These are phyloP conservation scores for Popillia japonica DNA, from an alignment of 1,140 invertebrate species.

Conservation along the genomic window DNA sequence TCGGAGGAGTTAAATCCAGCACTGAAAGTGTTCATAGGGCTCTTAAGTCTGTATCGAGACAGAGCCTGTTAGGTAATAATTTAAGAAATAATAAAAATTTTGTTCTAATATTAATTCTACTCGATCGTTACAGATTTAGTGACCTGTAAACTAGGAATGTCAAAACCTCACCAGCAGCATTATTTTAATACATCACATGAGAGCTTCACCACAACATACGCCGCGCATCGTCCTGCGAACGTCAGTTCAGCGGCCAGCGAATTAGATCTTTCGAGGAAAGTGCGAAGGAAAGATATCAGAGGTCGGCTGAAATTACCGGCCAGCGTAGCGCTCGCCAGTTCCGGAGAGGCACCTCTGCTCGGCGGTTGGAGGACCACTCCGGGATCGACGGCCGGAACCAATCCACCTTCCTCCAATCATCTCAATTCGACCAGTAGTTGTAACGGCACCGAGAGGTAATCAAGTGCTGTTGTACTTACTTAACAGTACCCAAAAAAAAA, in stretches of 20 bases:
- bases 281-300: slow-evolving; percentile 70
- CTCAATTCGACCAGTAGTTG: slow-evolving; percentile 68
- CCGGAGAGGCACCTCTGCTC: slow-evolving; percentile 66
- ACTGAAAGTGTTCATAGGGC: slow-evolving; percentile 58
- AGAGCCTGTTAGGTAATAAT: slow-evolving; percentile 57
- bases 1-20: slow-evolving; percentile 56
- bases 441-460: slow-evolving; percentile 73
- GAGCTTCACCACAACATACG: slow-evolving; percentile 76
- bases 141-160: slow-evolving; percentile 71
- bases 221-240: slow-evolving; percentile 70
- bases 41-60: slow-evolving; percentile 63
- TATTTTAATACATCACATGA: slow-evolving; percentile 77
- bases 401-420: slow-evolving; percentile 70
- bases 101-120: neutral
- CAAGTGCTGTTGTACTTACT: neutral
- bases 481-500: neutral
- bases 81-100: neutral
- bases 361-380: slow-evolving; percentile 67
- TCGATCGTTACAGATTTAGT: slow-evolving; percentile 66
- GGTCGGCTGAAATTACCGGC: slow-evolving; percentile 72
- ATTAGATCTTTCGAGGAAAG: slow-evolving; percentile 75
- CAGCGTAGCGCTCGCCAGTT: slow-evolving; percentile 63
- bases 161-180: slow-evolving; percentile 61
- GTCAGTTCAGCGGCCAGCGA: slow-evolving; percentile 72
- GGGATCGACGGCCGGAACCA: slow-evolving; percentile 68